Base-by-base conservation (phyloP, 2,113 vertebrate genomes). In the Tonatia bakeri region DNA sequence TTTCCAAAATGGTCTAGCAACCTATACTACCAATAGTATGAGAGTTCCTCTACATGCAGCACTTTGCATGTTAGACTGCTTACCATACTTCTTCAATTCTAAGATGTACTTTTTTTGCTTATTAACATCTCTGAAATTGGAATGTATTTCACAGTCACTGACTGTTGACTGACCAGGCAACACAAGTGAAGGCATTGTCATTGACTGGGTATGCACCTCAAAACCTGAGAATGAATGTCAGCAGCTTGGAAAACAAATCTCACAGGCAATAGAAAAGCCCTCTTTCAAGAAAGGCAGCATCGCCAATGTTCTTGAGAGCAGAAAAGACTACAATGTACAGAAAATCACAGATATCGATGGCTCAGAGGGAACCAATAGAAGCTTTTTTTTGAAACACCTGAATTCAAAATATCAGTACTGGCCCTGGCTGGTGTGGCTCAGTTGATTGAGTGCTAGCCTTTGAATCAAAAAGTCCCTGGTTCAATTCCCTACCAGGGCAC, bases 381-480 rank as follows among this genome's bases (percentile, higher is more conserved):
- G 54, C 50, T 80, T 54, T 52, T 85, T 90, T 59, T 19, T 13
- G 4, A 38, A 61, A 92, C 28, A 56, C 13, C n/a, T 89, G 20
- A 92, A 87, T 86, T 90, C 56, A 96, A 72, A 94, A 33, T 87
- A 91, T 45, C 54, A 89, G 59, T 61, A 61, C 59, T 26, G 59
- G 59, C 59, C 24, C 59, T 28, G 4, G 59, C 59, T 61, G 24
- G 59, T 61, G 59, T 61, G 59, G 59, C 26, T 61, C 59, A 61
- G 59, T 28, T 26, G 24, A 28, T 5, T 61, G 59, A 26, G 59
- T 2, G 10, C 59, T 61, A 28, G 59, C 59, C 26, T 61, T 9
- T 61, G 59, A 61, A 61, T 10, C 24, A 28, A 61, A 61, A 61
- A 24, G 59, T 61, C 59, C 24, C 59, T 61, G 24, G 11, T 61